A percentile compares a stretch with the other conserved stretches of the same genome.
These are phyloP conservation scores for Neotoma lepida DNA, from an alignment of 2,113 vertebrate species.

Conservation along the genomic window DNA sequence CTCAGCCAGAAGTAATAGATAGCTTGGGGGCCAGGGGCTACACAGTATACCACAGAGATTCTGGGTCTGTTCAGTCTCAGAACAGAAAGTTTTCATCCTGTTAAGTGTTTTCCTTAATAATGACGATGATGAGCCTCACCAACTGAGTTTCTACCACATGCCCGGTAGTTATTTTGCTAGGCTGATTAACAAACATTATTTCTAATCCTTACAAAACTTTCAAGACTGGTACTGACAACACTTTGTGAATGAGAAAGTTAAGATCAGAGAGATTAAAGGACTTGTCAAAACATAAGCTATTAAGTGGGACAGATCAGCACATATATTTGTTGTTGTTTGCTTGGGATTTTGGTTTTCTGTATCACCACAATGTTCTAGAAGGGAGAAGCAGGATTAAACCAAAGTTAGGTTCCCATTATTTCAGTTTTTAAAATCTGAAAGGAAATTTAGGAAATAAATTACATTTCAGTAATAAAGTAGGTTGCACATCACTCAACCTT, in stretches of 20 bases:
- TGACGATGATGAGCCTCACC: neutral
- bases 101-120: neutral
- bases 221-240: neutral
- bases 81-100: constrained; percentile 31
- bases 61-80: neutral
- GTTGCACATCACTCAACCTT: neutral
- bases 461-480: constrained; percentile 19
- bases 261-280: neutral
- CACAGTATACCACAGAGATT: neutral
- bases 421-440: constrained; percentile 32
- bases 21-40: neutral
- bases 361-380: neutral
- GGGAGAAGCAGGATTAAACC: neutral
- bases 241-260: neutral
- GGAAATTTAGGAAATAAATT: neutral
- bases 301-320: neutral
- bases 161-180: neutral
- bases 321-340: neutral
- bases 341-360: neutral
- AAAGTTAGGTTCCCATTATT: neutral
- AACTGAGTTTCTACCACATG: neutral
- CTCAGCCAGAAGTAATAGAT: neutral
- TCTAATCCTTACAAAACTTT: constrained; percentile 44
- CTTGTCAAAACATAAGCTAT: neutral
- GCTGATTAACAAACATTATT: constrained; percentile 39